Percentiles rank a stretch among this genome's conserved stretches.
Conservation (phyloP, 2,888 invertebrate genomes). For the Agrotis puta region DNA sequence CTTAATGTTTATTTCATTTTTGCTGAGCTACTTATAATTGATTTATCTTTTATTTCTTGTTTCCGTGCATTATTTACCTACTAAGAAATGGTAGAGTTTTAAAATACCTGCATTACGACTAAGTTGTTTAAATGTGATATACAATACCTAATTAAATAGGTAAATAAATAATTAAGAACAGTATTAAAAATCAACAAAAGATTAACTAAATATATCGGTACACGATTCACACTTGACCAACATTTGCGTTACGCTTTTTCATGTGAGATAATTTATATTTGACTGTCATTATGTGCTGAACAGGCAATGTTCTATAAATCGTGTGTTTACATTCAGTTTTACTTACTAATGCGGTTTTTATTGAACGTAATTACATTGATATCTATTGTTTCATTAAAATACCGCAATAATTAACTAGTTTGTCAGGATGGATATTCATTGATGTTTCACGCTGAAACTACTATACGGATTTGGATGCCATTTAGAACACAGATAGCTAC, state of each 20-base stretch:
- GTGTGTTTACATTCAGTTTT: constrained; percentile 4
- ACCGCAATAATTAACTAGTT: background rate
- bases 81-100: background rate
- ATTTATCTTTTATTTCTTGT: constrained; percentile 10
- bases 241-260: constrained; percentile 10
- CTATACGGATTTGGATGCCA: too few species aligned
- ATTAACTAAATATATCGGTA: background rate
- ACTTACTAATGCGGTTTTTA: constrained; percentile 27
- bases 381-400: background rate
- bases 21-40: background rate
- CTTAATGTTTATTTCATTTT: constrained; percentile 2
- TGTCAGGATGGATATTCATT: too few species aligned
- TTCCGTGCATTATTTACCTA: background rate
- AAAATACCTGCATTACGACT: background rate
- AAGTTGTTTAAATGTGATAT: background rate
- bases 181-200: background rate
- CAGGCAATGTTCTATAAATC: constrained; percentile 15
- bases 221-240: constrained; percentile 27
- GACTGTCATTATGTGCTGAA: constrained; percentile 48
- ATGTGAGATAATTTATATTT: constrained; percentile 10
- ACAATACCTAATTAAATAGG: too few species aligned
- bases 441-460: too few species aligned
- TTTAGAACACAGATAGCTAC: too few species aligned
- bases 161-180: background rate
- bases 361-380: constrained; percentile 10